phyloP scores from a whole-genome alignment of 2,113 vertebrate species.

The Lanius collurio region DNA sequence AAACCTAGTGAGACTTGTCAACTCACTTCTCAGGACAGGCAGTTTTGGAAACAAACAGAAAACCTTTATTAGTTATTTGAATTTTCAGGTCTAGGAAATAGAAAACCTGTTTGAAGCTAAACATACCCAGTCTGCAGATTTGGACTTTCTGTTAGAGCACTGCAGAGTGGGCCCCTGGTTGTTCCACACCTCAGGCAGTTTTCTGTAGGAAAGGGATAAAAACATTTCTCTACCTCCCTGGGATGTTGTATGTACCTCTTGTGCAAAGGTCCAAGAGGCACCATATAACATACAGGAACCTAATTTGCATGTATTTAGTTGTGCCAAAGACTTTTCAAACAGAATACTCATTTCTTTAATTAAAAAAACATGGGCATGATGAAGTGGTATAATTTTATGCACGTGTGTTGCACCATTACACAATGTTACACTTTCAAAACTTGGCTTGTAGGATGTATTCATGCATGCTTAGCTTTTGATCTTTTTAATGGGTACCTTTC shows the following conservation, averaged over 20 bases:
- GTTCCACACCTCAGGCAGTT: not conserved
- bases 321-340: not conserved
- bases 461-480: not conserved
- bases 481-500: not conserved
- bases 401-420: not conserved
- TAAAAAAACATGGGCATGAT: rapidly evolving
- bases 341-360: not conserved
- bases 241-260: not conserved
- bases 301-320: not conserved
- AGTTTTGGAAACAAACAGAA: not conserved
- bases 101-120: not conserved
- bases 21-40: not conserved
- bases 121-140: not conserved
- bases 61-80: not conserved
- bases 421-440: not conserved
- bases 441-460: not conserved
- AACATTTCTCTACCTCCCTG: not conserved
- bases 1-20: not conserved
- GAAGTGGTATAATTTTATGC: not conserved
- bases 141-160: not conserved
- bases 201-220: not conserved
- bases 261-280: not conserved
- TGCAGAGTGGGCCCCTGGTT: not conserved
- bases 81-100: not conserved
- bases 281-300: not conserved